Evolutionary conservation across 2,888 invertebrate genomes (phyloP), one percentile per base, ranked within the genome.

Genomic region (Caenorhabditis sulstoni): DNA sequence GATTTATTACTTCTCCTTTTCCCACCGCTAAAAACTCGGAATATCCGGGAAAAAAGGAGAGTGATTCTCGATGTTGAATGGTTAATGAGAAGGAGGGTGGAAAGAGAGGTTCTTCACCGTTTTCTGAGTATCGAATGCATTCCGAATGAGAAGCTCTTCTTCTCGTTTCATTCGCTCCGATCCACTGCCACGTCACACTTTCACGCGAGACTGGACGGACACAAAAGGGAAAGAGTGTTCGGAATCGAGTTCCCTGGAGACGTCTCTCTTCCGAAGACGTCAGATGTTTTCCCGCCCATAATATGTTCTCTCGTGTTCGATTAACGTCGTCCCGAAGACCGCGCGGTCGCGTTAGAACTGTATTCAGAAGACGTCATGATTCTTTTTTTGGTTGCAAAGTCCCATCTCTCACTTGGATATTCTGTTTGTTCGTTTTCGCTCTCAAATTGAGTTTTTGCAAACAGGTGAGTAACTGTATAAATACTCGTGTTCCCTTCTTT

Each of bases 401-500:
- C 35, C 35, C 35, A 22, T 44, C 20, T 41, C 39, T 67, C 57
- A 57, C 18, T 45, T 16, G 18, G 14, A 35, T 45, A 23, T 29
- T 16, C n/a, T 53, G 50, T 52, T 16, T 12, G 23, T 44, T 53
- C 47, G 18, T 57, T 67, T 58, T 29, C 29, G 29, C 4, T 29
- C 29, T 50, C 49, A 20, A 57, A 49, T 57, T 52, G 58, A 58
- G 58, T 59, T 59, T 59, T 52, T 49, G 58, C 67, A 67, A 67
- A 67, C 49, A 67, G 45, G 49, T 68, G 68, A 68, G 68, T 68
- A 68, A 68, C 68, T 68, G 53, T 35, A n/a, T 44, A 68, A 44
- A 68, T 14, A 16, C 44, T 11, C 50, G 22, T 57, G n/a, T 23
- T 22, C 20, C 23, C 18, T 44, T 44, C 45, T n/a, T 29, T 45